A percentile compares a stretch with the other conserved stretches of the same genome.
phyloP scores from a whole-genome alignment of 2,113 vertebrate genomes.

The Melanostigma gelatinosum region DNA sequence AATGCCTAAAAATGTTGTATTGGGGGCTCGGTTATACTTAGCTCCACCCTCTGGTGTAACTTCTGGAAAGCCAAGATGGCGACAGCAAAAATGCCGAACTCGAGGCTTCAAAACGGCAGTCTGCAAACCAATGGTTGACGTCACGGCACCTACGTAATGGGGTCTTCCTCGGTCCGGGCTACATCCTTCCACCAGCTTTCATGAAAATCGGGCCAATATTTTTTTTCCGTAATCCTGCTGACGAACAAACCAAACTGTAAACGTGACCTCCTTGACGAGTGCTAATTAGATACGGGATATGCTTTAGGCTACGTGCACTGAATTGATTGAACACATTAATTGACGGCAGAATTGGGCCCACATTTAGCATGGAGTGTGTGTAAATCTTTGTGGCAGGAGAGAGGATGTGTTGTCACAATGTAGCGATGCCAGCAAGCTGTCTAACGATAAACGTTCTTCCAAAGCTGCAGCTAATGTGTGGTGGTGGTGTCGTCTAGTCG shows the following conservation, averaged over 20 bases:
- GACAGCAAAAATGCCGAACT: neutral
- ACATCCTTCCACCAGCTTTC: neutral
- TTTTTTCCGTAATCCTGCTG: neutral
- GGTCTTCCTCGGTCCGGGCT: neutral
- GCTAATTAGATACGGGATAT: neutral
- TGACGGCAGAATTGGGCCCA: conserved; percentile 7
- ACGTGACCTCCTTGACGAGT: neutral
- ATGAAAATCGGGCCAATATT: neutral
- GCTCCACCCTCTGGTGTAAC: neutral
- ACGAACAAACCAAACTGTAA: neutral
- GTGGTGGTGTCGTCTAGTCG: conserved; percentile 28
- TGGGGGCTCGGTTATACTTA: no score
- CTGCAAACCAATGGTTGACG: neutral
- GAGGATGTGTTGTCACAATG: conserved; percentile 13
- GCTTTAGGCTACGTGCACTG: conserved; percentile 3
- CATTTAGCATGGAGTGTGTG: conserved; percentile 11
- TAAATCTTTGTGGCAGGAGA: conserved; percentile 20
- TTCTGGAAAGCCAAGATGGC: neutral
- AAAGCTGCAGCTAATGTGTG: conserved; percentile 39
- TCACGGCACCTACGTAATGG: no score
- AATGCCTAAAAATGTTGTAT: neutral
- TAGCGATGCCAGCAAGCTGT: conserved; percentile 38
- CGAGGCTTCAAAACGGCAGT: neutral
- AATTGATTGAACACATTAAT: conserved; percentile 23
- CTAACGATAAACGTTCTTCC: conserved; percentile 14